Evolutionary conservation across 1,140 invertebrate species (phyloP), one percentile per base, ranked within the genome.

Genomic region (Muscidifurax raptorellus): DNA sequence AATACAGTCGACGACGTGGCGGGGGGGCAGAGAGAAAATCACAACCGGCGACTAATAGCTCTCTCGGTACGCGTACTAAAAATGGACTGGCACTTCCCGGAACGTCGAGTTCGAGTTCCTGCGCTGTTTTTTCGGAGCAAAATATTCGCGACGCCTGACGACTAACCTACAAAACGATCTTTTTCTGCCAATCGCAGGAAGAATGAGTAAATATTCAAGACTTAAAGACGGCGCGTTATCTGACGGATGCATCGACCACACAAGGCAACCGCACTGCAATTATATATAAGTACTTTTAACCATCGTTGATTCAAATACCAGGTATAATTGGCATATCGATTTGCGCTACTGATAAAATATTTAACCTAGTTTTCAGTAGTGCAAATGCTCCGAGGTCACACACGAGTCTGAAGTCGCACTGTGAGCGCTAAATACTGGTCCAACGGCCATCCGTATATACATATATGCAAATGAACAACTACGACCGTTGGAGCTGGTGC

Each of bases 31-130:
- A 69, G 67, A 69, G 25, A 30, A 27, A 30, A 30, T 12, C 67
- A 30, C 1, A 30, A 0, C 15, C 32, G 71, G 13, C 28, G 28
- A 22, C 28, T 36, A 36, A 74, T 32, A 18, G 1, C 27, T 22
- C 32, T 30, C 30, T n/a, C 71, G 30, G 27, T 44, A 9, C 59
- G 30, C 22, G 15, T 30, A 66, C 77, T 79, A 79, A 66, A 79
- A 79, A 32, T 83, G 75, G 32, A 44, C 6, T 32, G 15, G 4
- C 6, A 67, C n/a, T 80, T 77, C 75, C 75, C 40, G 75, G 75
- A 77, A 77, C 13, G 72, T 18, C 27, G 71, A 69, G 27, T 30
- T 30, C 6, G 47, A 52, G 47, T 52, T 52, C 18, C 47, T 52
- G 47, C 18, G 15, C 15, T 12, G 47, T n/a, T 59, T 59, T 22